These are phyloP conservation scores for Athalia cordata DNA, from an alignment of 2,888 invertebrate species.

Conservation along the genomic window DNA sequence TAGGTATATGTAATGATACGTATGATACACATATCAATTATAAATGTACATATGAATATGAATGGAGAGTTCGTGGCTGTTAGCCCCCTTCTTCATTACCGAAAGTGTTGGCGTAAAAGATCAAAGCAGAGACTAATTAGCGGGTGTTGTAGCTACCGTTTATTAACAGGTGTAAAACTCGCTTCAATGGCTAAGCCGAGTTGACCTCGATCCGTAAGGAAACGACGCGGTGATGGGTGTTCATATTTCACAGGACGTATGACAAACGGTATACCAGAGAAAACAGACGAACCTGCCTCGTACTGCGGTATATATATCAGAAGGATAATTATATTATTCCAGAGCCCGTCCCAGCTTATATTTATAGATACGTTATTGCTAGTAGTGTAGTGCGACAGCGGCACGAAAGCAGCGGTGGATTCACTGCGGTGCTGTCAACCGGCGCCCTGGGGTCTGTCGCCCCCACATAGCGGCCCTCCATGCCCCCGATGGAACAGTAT, in stretches of 20 bases:
- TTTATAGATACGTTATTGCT: constrained; percentile 56
- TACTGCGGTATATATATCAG: constrained; percentile 51
- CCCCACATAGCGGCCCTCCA: constrained; percentile 48
- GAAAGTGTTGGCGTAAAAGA: background rate
- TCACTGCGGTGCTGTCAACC: constrained; percentile 38
- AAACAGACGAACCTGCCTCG: constrained; percentile 8
- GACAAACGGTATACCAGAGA: background rate
- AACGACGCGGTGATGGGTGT: background rate
- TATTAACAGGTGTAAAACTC: background rate
- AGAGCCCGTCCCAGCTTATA: constrained; percentile 55
- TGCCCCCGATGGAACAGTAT: constrained; percentile 40
- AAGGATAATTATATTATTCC: constrained; percentile 71
- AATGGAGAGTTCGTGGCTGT: too few relatives aligned
- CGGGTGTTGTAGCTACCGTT: background rate
- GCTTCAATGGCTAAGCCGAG: background rate
- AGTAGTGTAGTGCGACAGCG: constrained; percentile 16
- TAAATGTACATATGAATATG: background rate
- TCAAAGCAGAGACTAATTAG: background rate
- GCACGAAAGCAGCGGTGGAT: constrained; percentile 14
- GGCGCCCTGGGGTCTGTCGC: constrained; percentile 44
- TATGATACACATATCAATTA: background rate
- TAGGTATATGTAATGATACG: too few relatives aligned
- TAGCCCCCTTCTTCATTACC: too few relatives aligned
- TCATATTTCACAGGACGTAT: background rate
- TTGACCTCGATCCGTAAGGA: background rate